A percentile compares a stretch with the other conserved stretches of the same genome.
Conservation (phyloP, 2,113 vertebrate species). For the Salvelinus fontinalis region DNA sequence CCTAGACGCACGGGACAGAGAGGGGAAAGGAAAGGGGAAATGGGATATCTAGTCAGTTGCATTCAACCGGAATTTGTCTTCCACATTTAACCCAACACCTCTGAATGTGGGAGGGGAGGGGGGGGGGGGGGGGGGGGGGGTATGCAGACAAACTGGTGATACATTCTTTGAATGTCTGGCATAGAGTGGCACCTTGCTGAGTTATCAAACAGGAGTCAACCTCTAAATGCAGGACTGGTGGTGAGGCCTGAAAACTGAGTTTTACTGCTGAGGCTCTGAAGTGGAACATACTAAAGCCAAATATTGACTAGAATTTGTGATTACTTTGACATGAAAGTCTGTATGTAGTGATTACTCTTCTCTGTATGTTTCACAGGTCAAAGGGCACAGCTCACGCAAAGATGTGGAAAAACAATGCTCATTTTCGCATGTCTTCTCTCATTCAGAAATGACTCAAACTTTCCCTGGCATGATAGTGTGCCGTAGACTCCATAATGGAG, state of each 20-base stretch:
- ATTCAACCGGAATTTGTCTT: too few species aligned
- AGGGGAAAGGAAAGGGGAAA: not conserved
- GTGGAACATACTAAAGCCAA: too few species aligned
- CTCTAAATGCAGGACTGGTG: too few species aligned
- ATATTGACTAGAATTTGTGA: too few species aligned
- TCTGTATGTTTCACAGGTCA: not conserved
- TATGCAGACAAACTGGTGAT: not conserved
- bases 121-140: not conserved
- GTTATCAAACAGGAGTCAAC: not conserved
- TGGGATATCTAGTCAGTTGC: too few species aligned
- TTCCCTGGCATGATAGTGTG: not conserved
- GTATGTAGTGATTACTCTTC: not conserved
- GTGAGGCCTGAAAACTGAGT: too few species aligned
- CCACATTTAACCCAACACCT: too few species aligned
- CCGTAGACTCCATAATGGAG: not conserved
- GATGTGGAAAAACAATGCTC: not conserved
- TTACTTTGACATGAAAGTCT: too few species aligned
- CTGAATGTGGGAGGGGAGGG: not conserved
- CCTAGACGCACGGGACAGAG: not conserved
- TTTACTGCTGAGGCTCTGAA: too few species aligned
- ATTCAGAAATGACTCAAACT: not conserved
- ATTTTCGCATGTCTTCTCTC: not conserved
- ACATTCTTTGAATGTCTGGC: slow-evolving; percentile 10
- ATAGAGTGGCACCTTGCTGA: not conserved
- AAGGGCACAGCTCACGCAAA: not conserved